Conservation (phyloP, 2,113 vertebrate species). For the Crotalus helleri region DNA sequence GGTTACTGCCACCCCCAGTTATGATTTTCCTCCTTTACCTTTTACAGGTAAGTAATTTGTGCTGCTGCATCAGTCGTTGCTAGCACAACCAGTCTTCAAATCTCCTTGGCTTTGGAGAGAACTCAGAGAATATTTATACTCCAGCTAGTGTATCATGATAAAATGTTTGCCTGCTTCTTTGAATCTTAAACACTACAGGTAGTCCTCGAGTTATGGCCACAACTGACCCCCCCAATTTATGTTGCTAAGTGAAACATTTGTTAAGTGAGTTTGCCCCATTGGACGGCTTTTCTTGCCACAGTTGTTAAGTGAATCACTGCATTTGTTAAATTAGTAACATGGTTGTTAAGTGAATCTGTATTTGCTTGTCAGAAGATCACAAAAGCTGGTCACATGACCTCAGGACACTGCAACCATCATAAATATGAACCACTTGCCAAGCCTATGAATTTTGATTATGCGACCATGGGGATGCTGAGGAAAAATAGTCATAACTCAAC, state of each 20-base stretch:
- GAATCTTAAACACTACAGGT: neutral
- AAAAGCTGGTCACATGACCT: neutral
- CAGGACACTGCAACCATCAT: neutral
- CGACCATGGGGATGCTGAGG: neutral
- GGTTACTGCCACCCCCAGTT: neutral
- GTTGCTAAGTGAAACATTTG: neutral
- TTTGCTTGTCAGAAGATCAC: neutral
- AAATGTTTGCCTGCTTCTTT: neutral
- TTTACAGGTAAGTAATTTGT: no score
- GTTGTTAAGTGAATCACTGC: neutral
- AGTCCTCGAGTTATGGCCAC: neutral
- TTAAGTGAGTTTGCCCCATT: neutral
- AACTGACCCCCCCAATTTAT: neutral
- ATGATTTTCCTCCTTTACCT: neutral
- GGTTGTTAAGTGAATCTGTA: neutral
- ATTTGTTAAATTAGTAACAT: neutral
- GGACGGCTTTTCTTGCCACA: neutral
- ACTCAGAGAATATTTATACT: neutral
- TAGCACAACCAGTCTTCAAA: neutral
- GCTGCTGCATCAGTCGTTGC: neutral
- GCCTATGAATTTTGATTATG: neutral
- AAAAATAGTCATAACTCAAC: neutral
- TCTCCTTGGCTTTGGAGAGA: neutral
- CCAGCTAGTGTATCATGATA: neutral
- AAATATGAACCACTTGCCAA: neutral